Conservation (phyloP, 2,797 vertebrate genomes). For the Micropoecilia bifurca region DNA sequence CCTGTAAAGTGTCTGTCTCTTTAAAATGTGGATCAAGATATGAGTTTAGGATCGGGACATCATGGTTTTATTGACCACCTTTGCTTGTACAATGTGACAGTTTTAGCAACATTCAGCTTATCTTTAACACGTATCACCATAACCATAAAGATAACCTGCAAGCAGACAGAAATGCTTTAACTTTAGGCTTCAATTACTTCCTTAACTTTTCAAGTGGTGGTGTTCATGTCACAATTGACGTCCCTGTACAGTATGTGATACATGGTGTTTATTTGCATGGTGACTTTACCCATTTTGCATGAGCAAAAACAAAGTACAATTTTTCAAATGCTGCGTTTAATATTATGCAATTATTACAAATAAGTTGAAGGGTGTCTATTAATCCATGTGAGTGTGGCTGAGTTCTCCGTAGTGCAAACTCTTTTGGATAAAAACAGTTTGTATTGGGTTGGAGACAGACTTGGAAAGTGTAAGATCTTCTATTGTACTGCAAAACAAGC, state of each 20-base stretch:
- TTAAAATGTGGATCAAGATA: background rate
- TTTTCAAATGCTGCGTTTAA: background rate
- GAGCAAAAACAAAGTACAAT: background rate
- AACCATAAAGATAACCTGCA: constrained; percentile 5
- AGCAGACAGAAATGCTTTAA: background rate
- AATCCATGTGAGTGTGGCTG: background rate
- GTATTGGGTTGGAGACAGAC: background rate
- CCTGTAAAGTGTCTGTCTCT: background rate
- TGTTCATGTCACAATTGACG: background rate
- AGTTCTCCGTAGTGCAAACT: background rate
- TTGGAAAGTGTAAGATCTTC: background rate
- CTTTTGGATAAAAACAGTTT: background rate
- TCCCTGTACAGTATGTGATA: too few relatives aligned
- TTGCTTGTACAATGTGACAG: background rate
- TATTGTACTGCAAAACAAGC: background rate
- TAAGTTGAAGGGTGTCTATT: background rate
- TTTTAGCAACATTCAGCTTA: background rate
- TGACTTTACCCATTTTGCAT: background rate
- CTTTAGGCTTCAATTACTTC: background rate
- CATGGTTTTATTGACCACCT: background rate
- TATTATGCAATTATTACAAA: background rate
- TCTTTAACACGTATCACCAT: constrained; percentile 1
- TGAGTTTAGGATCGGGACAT: background rate
- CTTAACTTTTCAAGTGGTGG: background rate
- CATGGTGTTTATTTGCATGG: too few relatives aligned